Evolutionary conservation across 2,888 invertebrate genomes (phyloP), one percentile per base, ranked within the genome.

Genomic region (Orthosia gothica): DNA sequence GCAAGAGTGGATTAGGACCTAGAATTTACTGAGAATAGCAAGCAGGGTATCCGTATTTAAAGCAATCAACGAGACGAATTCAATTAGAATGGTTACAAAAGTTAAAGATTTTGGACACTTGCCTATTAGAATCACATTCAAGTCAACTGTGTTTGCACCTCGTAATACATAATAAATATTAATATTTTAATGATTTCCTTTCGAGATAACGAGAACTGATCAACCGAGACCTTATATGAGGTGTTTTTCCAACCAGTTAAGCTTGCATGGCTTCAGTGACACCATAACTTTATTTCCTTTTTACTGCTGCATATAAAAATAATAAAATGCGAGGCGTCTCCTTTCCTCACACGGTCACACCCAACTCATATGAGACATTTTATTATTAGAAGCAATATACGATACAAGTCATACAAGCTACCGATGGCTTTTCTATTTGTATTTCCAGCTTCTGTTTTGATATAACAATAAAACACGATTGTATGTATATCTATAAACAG

Each of bases 381-480:
- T 84, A 77, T 85, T 75, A 66, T 73, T 71, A 69, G 18, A 68
- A 65, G 66, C 70, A 68, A 82, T 69, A 76, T 63, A 69, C 76
- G 57, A 78, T 40, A 75, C 63, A 81, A 81, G 52, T 58, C 67
- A 76, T 52, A 82, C 80, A 74, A 76, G 73, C 83, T 71, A 73
- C 69, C 67, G 55, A 77, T 70, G 68, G 64, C 77, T 67, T 79
- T 79, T 76, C 74, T 86, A 83, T 86, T 87, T 86, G 79, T 81
- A 79, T 83, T 76, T 74, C 68, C 71, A 74, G 72, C 83, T 79
- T 83, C 75, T 87, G 86, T 86, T 86, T 83, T 86, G 86, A 81
- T 83, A 87, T 77, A 83, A 85, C 79, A 86, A 86, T 86, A 86
- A 85, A 85, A 85, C 86, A 73, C 77, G 79, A 87, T 87, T 86